Evolutionary conservation across 2,888 invertebrate species (phyloP).

Genomic region (Horisme vitalbata): DNA sequence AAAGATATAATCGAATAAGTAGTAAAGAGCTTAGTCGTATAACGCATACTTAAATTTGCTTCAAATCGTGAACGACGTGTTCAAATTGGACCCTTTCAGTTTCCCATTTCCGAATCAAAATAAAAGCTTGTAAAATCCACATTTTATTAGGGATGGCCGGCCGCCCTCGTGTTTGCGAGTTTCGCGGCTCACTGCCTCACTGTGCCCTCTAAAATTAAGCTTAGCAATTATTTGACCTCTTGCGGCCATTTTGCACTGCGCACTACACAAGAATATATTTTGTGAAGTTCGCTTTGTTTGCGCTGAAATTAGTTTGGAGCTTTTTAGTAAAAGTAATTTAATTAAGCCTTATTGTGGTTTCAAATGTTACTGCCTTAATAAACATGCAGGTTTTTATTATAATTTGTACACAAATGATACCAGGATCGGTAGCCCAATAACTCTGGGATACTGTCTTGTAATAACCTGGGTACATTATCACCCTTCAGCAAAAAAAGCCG

Average conservation of each 20-base stretch:
- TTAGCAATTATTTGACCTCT: slow-evolving; percentile 24
- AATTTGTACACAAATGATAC: no score
- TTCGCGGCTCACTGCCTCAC: slow-evolving; percentile 20
- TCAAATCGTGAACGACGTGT: not conserved
- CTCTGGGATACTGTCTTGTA: no score
- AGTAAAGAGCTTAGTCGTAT: no score
- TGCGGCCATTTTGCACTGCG: slow-evolving; percentile 10
- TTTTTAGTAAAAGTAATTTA: no score
- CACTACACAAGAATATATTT: slow-evolving; percentile 15
- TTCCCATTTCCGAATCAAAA: not conserved
- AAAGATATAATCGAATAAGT: no score
- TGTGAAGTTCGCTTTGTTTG: slow-evolving; percentile 9
- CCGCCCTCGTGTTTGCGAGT: slow-evolving; percentile 12
- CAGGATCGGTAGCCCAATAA: no score
- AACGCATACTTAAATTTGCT: not conserved
- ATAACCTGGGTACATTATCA: no score
- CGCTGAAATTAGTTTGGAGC: no score
- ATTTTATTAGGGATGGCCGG: slow-evolving; percentile 4
- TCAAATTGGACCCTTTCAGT: not conserved
- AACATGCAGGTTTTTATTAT: no score
- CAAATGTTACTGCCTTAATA: no score
- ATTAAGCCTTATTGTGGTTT: no score
- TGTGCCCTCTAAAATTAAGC: slow-evolving; percentile 22
- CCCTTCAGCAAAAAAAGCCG: no score
- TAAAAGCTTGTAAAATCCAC: slow-evolving; percentile 7